phyloP scores from a whole-genome alignment of 2,888 invertebrate genomes.

The Pristionchus entomophagus region DNA sequence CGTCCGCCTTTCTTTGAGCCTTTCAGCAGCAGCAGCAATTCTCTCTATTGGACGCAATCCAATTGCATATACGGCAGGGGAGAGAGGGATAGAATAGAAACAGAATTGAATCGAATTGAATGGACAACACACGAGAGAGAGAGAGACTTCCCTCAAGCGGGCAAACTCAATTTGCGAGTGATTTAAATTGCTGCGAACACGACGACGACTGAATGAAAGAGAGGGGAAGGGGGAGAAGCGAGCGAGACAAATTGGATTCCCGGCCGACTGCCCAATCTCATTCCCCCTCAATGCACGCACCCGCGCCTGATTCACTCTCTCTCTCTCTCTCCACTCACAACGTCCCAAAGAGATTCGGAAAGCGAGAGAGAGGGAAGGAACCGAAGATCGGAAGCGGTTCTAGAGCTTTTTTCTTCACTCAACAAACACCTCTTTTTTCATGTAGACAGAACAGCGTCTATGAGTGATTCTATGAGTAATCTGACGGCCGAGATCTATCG shows the following conservation, averaged over 20 bases:
- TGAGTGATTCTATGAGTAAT: too few species aligned
- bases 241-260: slow-evolving; percentile 23
- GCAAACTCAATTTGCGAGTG: slow-evolving; percentile 34
- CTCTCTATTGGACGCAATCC: neutral
- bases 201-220: neutral
- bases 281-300: slow-evolving; percentile 5
- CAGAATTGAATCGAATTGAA: slow-evolving; percentile 25
- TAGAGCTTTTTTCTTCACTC: neutral
- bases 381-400: slow-evolving; percentile 20
- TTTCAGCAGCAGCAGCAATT: neutral
- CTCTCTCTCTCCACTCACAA: neutral
- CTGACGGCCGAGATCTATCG: too few species aligned
- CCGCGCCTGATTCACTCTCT: too few species aligned
- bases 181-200: neutral
- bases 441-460: too few species aligned
- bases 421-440: too few species aligned
- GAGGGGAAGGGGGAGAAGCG: neutral
- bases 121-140: neutral
- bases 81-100: neutral
- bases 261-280: slow-evolving; percentile 7
- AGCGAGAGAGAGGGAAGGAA: neutral
- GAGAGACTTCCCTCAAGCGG: too few species aligned
- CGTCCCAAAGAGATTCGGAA: neutral
- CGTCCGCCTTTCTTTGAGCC: slow-evolving; percentile 1
- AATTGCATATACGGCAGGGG: neutral